Base-by-base conservation (phyloP, 30 jellyfish, hydroid and myxozoan species). In the Aurelia coerulea region DNA sequence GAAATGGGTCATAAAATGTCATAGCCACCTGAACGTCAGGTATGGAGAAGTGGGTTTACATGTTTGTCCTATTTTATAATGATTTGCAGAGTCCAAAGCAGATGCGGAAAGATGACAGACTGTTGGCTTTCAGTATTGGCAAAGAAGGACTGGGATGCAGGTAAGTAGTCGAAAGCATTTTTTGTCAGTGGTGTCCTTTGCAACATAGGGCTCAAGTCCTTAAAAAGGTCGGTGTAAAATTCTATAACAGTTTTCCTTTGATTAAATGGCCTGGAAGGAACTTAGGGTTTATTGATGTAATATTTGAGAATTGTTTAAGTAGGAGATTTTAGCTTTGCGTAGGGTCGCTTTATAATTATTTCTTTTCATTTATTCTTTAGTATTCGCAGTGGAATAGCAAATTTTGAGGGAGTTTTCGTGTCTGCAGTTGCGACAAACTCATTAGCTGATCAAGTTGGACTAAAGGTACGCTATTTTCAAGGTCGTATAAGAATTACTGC, bases 61-160 rank as follows among this genome's bases (percentile, higher is more conserved):
- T 46, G 56, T 14, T 9, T 46, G 0, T 46, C 2, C 56, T 46
- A 4, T 7, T 5, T 46, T 6, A 0, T 46, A 9, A 6, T 46
- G 6, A 39, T 46, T 46, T 7, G 14, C 56, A 46, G 56, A 46
- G 56, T 46, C 56, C 56, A 46, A 46, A 46, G 15, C 56, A 46
- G 56, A 46, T 14, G 15, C 56, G 56, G 33, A 72, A 67, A 18
- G 96, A 87, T 7, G 97, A 86, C 74, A 69, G 96, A 14, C 65
- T 92, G 64, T 50, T 92, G 56, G 94, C 98, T 2, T 87, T 92
- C 39, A 82, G 69, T 23, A 75, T 92, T 52, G 97, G 95, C 67
- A 92, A 88, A 72, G 97, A 92, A 69, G 96, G 96, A 39, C 85
- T 92, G 16, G 98, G 98, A 19, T 86, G 97, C 95, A 92, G 93